Evolutionary conservation across 2,888 invertebrate genomes (phyloP).

Genomic region (Apoderus coryli): DNA sequence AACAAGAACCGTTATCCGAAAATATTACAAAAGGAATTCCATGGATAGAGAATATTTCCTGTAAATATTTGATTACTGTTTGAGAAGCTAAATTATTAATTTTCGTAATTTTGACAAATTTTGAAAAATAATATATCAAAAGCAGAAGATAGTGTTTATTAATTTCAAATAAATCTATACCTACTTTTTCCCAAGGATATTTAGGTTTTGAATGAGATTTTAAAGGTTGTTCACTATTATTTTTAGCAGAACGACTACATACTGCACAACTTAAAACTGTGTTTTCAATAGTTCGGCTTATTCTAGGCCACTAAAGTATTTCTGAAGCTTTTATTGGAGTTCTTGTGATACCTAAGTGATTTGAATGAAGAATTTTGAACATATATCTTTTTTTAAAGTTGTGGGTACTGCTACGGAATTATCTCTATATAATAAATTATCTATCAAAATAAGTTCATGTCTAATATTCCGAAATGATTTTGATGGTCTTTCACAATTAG

Average conservation of each 20-base stretch:
- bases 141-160: constrained; percentile 16
- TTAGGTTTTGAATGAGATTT: constrained; percentile 10
- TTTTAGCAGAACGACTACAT: constrained; percentile 12
- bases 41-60: constrained; percentile 11
- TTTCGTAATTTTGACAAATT: constrained; percentile 18
- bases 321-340: background rate
- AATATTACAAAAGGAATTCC: constrained; percentile 14
- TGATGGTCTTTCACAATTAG: too few species aligned
- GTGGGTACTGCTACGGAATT: too few species aligned
- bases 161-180: constrained; percentile 11
- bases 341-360: constrained; percentile 1
- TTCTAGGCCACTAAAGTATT: constrained; percentile 1
- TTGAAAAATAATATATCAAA: constrained; percentile 18
- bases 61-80: constrained; percentile 8
- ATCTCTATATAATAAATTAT: too few species aligned
- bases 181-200: constrained; percentile 16
- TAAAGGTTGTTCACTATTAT: constrained; percentile 12
- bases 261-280: constrained; percentile 11
- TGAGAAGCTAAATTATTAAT: constrained; percentile 9
- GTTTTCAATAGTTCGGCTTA: constrained; percentile 17
- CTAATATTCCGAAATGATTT: too few species aligned
- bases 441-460: too few species aligned
- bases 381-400: constrained; percentile 4
- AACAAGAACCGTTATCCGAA: constrained; percentile 16
- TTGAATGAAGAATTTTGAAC: background rate